Evolutionary conservation across 64 coral and sea anemone species (phyloP), one percentile per base, ranked within the genome.

Genomic region (Stichodactyla mertensii): DNA sequence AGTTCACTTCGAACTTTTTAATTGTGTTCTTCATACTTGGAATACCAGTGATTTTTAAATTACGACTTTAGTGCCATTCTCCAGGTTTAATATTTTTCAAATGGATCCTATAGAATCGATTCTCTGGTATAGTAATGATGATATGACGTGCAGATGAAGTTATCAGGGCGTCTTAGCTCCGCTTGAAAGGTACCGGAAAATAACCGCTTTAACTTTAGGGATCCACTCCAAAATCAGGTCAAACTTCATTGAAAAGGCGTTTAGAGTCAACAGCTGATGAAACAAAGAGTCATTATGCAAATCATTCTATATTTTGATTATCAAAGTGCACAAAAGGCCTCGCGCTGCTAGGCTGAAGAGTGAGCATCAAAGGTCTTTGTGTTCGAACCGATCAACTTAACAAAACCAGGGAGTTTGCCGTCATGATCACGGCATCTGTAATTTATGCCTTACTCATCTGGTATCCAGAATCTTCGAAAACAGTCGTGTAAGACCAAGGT

Each of bases 231-330:
- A 10, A 28, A 74, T 13, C 4, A 74, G 69, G 69, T 74, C 69
- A 74, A 27, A 10, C 26, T 74, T 74, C 69, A 27, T 74, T 74
- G 69, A 74, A 74, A 74, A 74, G 69, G 24, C 69, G 69, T 74
- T 74, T 74, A 74, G 23, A 27, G 69, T 74, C 24, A 74, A 74
- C 69, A 74, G 69, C 69, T 74, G 69, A 74, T 74, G 69, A 74
- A 74, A 74, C 69, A 26, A 58, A 58, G 24, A 31, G 69, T 23
- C 6, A 27, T 74, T 74, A 74, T 74, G 69, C 69, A 74, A 74
- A 74, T 74, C 6, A 31, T 74, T 74, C 69, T 2, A 74, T 11
- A 26, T 74, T 31, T 10, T 74, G 69, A 31, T 74, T 27, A 74
- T 4, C 1, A 4, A 74, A 66, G 62, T 66, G 6, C 19, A 66